These are phyloP conservation scores for Apodemia duryi DNA, from an alignment of 2,888 invertebrate species.

Conservation along the genomic window DNA sequence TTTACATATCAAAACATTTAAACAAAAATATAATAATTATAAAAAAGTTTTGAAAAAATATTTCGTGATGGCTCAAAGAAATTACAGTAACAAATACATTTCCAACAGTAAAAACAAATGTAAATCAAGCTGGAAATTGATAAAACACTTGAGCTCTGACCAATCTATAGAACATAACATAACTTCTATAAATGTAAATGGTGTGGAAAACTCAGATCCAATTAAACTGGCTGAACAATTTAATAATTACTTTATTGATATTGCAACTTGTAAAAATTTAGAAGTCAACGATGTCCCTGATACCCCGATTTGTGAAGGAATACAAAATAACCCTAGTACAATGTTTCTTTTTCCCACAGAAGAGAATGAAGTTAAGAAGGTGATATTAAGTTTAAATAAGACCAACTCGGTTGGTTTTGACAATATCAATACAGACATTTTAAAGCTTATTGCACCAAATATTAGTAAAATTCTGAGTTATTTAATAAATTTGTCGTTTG, in stretches of 20 bases:
- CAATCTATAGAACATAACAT: background rate
- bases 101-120: slow-evolving; percentile 5
- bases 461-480: background rate
- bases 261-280: background rate
- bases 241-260: background rate
- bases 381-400: background rate
- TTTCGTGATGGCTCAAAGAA: background rate
- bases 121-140: slow-evolving; percentile 3
- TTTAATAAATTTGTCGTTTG: slow-evolving; percentile 5
- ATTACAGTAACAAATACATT: background rate
- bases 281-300: too few species aligned
- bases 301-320: background rate
- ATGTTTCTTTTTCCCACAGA: background rate
- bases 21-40: slow-evolving; percentile 11
- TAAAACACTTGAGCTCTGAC: slow-evolving; percentile 2
- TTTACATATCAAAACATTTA: background rate
- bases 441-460: background rate
- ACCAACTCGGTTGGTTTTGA: slow-evolving; percentile 9
- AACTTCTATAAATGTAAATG: background rate
- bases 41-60: background rate
- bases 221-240: background rate
- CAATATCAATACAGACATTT: background rate
- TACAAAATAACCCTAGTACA: background rate
- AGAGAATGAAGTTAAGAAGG: background rate
- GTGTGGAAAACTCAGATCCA: background rate